Evolutionary conservation across 2,888 invertebrate genomes (phyloP), one percentile per base, ranked within the genome.

Genomic region (Congeria kusceri): DNA sequence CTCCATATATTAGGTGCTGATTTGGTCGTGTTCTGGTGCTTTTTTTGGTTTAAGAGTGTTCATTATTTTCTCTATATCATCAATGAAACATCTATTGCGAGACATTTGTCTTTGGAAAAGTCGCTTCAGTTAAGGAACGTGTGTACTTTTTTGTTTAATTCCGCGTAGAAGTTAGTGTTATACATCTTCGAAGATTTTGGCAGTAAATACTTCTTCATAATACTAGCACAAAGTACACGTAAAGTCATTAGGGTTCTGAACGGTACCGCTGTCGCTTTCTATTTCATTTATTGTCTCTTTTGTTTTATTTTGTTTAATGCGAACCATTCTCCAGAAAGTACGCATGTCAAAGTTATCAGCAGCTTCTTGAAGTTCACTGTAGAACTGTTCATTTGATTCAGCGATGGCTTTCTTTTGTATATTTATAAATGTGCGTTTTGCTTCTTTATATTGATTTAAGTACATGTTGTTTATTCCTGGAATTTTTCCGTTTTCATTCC

Each of bases 1-100:
- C 63, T 4, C 70, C 70, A 39, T 68, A 11, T 46, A 46, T 57
- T 4, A 59, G 25, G 47, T 68, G 68, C 44, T 68, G 59, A 23
- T n/a, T 15, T 39, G 5, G 32, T 67, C 67, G 13, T 18, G 13
- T n/a, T 44, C 58, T 13, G 49, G 49, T 13, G 65, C 44, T 27
- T 65, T 65, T 23, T 47, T 44, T n/a, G 7, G 3, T 39, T 57
- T 32, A n/a, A 62, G 25, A 3, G 29, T 23, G 11, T 62, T 62
- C 44, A 44, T 4, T 23, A 20, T 28, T 1, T 18, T 18, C 15
- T n/a, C 23, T 5, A 62, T 13, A 3, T 62, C 46, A 20, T 49
- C 15, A 49, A 18, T 49, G 49, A 20, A 4, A 49, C 49, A 15
- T 15, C 4, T 20, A 4, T 20, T 3, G 49, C 20, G 4, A 49